Evolutionary conservation across 2,113 vertebrate genomes (phyloP).

Genomic region (Solea senegalensis): DNA sequence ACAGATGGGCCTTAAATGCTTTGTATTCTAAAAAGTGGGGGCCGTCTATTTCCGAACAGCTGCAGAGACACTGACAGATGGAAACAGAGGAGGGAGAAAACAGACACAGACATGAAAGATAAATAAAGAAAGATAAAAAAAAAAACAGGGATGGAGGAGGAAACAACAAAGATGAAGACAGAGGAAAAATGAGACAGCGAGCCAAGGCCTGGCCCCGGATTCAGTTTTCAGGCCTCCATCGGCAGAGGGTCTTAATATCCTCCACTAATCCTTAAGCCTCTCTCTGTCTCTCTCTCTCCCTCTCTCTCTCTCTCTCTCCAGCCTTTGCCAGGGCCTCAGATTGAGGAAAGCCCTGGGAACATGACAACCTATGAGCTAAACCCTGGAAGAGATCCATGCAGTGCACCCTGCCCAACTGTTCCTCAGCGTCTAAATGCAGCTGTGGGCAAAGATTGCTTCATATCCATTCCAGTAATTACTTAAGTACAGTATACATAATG

Average conservation of each 20-base stretch:
- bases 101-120: neutral
- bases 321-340: constrained; percentile 41
- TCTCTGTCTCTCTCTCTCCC: constrained; percentile 5
- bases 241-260: constrained; percentile 51
- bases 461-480: constrained; percentile 16
- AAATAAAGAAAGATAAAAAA: constrained; percentile 18
- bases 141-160: constrained; percentile 11
- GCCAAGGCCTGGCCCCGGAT: constrained; percentile 38
- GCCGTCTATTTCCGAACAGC: constrained; percentile 46
- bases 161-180: constrained; percentile 34
- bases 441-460: constrained; percentile 30
- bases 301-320: constrained; percentile 9
- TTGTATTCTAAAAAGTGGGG: constrained; percentile 27
- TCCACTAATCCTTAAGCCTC: constrained; percentile 48
- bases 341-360: constrained; percentile 74
- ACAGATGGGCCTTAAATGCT: constrained; percentile 21
- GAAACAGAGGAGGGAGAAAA: constrained; percentile 27
- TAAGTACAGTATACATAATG: neutral
- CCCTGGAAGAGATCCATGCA: constrained; percentile 51
- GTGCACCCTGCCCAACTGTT: constrained; percentile 31
- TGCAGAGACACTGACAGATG: constrained; percentile 30
- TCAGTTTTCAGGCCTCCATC: constrained; percentile 57
- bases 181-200: constrained; percentile 30
- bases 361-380: constrained; percentile 65
- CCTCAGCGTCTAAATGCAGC: constrained; percentile 49